Base-by-base conservation (phyloP, 1,140 invertebrate genomes). In the Apis laboriosa region DNA sequence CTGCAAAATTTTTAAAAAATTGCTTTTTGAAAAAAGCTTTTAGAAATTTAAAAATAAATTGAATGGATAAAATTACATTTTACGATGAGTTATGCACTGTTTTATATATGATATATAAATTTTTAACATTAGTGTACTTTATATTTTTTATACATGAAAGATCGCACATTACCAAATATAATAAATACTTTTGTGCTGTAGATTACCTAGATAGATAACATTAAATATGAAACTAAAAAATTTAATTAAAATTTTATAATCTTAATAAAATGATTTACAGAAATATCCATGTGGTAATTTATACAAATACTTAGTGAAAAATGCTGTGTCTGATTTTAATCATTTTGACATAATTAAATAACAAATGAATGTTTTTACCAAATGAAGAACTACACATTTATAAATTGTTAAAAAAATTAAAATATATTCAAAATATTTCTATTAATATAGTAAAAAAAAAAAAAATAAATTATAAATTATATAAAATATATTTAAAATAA, bases 251-350 rank as follows among this genome's bases (percentile, higher is more conserved):
- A 21, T 15, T 19, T 61, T 66, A 74, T 74, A 34, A 70, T 84
- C 64, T 55, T 66, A 63, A 77, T 74, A 9, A 83, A 56, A 5
- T 28, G 60, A 60, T 73, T 28, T 80, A 86, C 24, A 73, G 60
- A 67, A 70, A 60, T 24, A 80, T 75, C 49, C 51, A 80, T 72
- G 53, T 87, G 77, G 11, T 63, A 86, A 80, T 87, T 60, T 61
- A 87, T 77, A 64, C 34, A 74, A 64, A 63, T 64, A 61, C 63
- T 75, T 79, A 66, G 76, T 83, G 73, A 76, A 67, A 81, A 84
- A 78, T 56, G 53, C 12, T 74, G 17, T 66, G 11, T 61, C 64
- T 80, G 61, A 63, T 80, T 81, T 9, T 17, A 84, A 80, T 75
- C 55, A 77, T 84, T 72, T 49, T 71, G 56, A 51, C 70, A 56